A percentile compares a stretch with the other conserved stretches of the same genome.
These are phyloP conservation scores for Hedychridium roseum DNA, from an alignment of 2,888 invertebrate genomes.

Conservation along the genomic window DNA sequence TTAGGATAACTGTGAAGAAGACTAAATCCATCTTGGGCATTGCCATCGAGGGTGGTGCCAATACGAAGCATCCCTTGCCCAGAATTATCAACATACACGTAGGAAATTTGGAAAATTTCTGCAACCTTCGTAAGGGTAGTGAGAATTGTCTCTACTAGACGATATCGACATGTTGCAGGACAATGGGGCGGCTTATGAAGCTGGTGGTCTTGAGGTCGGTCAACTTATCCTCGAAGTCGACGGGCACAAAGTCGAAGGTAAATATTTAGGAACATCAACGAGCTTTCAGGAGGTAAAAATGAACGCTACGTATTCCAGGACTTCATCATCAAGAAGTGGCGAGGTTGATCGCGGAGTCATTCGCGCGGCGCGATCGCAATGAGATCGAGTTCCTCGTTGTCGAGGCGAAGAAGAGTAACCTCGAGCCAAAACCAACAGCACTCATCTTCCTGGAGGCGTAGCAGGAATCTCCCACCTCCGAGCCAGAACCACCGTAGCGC, in stretches of 20 bases:
- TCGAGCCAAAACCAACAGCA: constrained; percentile 91
- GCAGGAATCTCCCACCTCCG: constrained; percentile 69
- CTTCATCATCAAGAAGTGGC: constrained; percentile 77
- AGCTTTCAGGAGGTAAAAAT: too few species aligned
- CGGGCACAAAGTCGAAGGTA: constrained; percentile 72
- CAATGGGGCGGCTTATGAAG: constrained; percentile 92
- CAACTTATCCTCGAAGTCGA: constrained; percentile 93
- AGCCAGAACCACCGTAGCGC: constrained; percentile 58
- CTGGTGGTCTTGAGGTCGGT: constrained; percentile 92
- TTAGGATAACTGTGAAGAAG: constrained; percentile 90
- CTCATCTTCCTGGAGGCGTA: constrained; percentile 91
- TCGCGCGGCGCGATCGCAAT: constrained; percentile 86
- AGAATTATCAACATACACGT: constrained; percentile 97
- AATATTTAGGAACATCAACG: constrained; percentile 16
- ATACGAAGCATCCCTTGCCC: constrained; percentile 93
- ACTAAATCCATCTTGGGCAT: constrained; percentile 94
- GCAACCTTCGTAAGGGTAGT: too few species aligned
- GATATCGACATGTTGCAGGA: too few species aligned
- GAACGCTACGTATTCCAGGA: constrained; percentile 42
- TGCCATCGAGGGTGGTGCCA: constrained; percentile 96
- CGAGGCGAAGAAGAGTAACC: constrained; percentile 90
- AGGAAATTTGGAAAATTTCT: constrained; percentile 66
- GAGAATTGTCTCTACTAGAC: too few species aligned
- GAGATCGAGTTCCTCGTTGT: constrained; percentile 94
- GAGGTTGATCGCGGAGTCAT: constrained; percentile 90